Evolutionary conservation across 2,888 invertebrate genomes (phyloP).

Genomic region (Steinernema carpocapsae): DNA sequence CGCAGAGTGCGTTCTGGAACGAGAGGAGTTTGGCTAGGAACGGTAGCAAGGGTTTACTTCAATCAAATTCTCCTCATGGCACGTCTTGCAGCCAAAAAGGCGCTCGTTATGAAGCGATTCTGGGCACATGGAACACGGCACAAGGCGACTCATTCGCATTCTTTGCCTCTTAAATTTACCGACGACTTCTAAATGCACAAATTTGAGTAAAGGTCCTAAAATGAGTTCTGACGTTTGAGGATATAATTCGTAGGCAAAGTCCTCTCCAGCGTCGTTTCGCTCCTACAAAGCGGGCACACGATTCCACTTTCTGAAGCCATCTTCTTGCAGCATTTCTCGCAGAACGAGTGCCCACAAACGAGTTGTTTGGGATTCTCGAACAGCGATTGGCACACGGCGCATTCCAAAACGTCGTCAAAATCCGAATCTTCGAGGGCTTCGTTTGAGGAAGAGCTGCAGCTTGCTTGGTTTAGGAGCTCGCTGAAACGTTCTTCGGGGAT

Average conservation of each 20-base stretch:
- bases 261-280: background rate
- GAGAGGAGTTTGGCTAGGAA: background rate
- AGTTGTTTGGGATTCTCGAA: conserved; percentile 18
- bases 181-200: background rate
- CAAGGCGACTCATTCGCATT: background rate
- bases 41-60: background rate
- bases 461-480: conserved; percentile 3
- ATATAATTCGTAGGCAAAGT: conserved; percentile 4
- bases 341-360: conserved; percentile 7
- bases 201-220: background rate
- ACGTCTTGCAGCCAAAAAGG: background rate
- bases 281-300: conserved; percentile 4
- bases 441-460: background rate
- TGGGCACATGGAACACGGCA: background rate
- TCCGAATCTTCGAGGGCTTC: conserved; percentile 5
- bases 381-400: conserved; percentile 9
- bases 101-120: conserved; percentile 8
- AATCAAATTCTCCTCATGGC: background rate
- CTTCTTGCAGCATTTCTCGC: background rate
- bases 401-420: conserved; percentile 4
- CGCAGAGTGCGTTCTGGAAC: conserved; percentile 8
- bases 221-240: background rate
- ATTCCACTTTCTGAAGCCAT: background rate
- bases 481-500: conserved; percentile 22
- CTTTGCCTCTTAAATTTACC: conserved; percentile 1